phyloP scores from a whole-genome alignment of 2,888 invertebrate genomes.

The Ornithoptera alexandrae region DNA sequence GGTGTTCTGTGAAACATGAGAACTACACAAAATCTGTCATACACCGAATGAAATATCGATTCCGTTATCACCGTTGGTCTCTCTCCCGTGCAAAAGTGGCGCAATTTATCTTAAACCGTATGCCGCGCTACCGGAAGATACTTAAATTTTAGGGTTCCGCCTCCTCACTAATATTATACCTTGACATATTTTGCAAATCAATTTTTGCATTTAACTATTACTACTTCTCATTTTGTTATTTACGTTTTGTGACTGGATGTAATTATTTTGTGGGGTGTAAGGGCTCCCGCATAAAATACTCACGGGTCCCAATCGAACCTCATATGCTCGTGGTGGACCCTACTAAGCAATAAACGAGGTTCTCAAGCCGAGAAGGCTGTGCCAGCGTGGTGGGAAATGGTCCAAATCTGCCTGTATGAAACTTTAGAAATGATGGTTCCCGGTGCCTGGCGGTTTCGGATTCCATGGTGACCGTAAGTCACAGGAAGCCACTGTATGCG shows the following conservation, averaged over 20 bases:
- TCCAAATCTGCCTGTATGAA: too few species aligned
- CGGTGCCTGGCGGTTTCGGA: too few species aligned
- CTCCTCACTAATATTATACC: not conserved
- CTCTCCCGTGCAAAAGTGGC: slow-evolving; percentile 18
- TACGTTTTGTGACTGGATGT: not conserved
- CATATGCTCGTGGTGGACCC: too few species aligned
- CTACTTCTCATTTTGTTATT: not conserved
- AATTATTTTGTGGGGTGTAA: too few species aligned
- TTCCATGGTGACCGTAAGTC: too few species aligned
- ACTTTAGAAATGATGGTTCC: too few species aligned
- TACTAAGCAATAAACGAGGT: not conserved
- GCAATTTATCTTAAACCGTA: slow-evolving; percentile 18
- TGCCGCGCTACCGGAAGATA: slow-evolving; percentile 8
- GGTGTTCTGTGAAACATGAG: slow-evolving; percentile 12
- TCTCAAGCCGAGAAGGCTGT: too few species aligned
- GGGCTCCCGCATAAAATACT: too few species aligned
- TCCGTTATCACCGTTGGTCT: slow-evolving; percentile 21
- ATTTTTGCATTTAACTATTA: not conserved
- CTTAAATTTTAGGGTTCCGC: slow-evolving; percentile 20
- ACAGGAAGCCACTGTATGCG: too few species aligned
- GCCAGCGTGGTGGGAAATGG: too few species aligned
- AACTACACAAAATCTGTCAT: slow-evolving; percentile 3
- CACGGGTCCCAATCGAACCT: too few species aligned
- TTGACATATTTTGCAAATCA: not conserved
- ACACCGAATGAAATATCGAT: slow-evolving; percentile 22